Evolutionary conservation across 1,140 invertebrate species (phyloP).

Genomic region (Aphelinus certus): DNA sequence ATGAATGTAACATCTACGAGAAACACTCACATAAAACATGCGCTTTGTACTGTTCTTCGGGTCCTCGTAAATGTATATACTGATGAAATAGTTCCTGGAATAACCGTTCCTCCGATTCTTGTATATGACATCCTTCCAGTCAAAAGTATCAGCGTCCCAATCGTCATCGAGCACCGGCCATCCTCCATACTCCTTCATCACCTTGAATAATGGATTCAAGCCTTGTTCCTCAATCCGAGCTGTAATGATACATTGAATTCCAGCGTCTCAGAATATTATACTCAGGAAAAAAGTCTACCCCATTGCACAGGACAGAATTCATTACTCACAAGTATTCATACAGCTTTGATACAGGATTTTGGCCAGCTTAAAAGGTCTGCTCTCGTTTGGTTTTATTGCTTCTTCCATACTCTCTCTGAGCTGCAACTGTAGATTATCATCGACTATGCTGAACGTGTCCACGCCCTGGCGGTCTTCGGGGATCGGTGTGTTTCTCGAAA

Average conservation of each 20-base stretch:
- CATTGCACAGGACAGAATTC: neutral
- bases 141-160: conserved; percentile 78
- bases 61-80: conserved; percentile 88
- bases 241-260: neutral
- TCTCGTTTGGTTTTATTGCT: conserved; percentile 71
- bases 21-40: conserved; percentile 23
- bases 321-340: conserved; percentile 82
- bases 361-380: conserved; percentile 76
- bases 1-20: too few species aligned
- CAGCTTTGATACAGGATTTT: conserved; percentile 83
- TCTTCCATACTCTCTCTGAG: conserved; percentile 78
- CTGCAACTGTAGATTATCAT: conserved; percentile 81
- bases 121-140: conserved; percentile 85
- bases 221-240: conserved; percentile 73
- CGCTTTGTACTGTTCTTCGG: conserved; percentile 80
- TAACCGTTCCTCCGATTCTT: conserved; percentile 82
- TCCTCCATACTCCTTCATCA: conserved; percentile 81
- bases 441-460: conserved; percentile 81
- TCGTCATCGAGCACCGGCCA: conserved; percentile 88
- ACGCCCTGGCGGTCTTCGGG: conserved; percentile 79
- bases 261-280: too few species aligned
- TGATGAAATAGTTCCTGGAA: conserved; percentile 89
- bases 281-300: neutral
- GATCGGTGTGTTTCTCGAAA: conserved; percentile 77
- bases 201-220: conserved; percentile 73